phyloP scores from a whole-genome alignment of 2,888 invertebrate genomes.

The Parasteatoda lunata region DNA sequence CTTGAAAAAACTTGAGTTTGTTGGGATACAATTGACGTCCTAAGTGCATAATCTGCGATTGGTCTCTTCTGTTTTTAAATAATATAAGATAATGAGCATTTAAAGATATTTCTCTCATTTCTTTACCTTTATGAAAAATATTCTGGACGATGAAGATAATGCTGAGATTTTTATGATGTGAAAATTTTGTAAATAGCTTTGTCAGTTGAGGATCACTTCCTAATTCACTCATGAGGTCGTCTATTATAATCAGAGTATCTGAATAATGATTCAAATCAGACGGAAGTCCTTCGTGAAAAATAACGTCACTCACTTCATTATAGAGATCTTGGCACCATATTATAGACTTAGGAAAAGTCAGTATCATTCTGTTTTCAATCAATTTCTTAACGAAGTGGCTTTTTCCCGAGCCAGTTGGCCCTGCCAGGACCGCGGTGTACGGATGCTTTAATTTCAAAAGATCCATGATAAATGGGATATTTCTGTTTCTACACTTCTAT shows the following conservation, averaged over 20 bases:
- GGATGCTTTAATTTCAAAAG: conserved; percentile 19
- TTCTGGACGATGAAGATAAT: conserved; percentile 50
- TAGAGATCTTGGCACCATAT: conserved; percentile 33
- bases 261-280: conserved; percentile 7
- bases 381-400: conserved; percentile 29
- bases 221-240: conserved; percentile 43
- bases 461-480: background rate
- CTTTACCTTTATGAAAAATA: conserved; percentile 5
- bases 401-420: conserved; percentile 32
- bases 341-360: conserved; percentile 4
- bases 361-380: conserved; percentile 12
- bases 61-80: conserved; percentile 46
- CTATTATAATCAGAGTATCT: conserved; percentile 14
- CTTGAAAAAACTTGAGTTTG: conserved; percentile 12
- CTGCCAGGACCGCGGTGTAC: conserved; percentile 15
- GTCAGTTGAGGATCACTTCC: conserved; percentile 17
- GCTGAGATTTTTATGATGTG: conserved; percentile 33
- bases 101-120: conserved; percentile 45
- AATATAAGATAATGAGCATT: conserved; percentile 46
- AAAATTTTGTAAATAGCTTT: conserved; percentile 43
- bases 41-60: conserved; percentile 17
- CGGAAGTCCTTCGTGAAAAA: background rate
- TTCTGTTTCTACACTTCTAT: background rate
- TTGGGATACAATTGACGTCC: conserved; percentile 28
- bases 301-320: background rate